Evolutionary conservation across 2,797 vertebrate genomes (phyloP), one percentile per base, ranked within the genome.

Genomic region (Xiphorhynchus erythropygius): DNA sequence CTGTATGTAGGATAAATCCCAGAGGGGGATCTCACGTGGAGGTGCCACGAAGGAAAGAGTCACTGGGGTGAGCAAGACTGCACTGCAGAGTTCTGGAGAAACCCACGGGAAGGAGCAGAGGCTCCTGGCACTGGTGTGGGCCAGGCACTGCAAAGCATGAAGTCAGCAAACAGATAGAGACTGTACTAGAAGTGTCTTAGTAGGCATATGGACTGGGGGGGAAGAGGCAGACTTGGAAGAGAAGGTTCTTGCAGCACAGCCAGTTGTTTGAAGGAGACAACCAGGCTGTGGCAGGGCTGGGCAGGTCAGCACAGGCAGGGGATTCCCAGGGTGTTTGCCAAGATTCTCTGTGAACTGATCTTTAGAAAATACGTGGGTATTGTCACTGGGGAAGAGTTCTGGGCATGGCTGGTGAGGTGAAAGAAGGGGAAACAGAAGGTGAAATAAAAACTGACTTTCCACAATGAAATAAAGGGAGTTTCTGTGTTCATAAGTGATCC

Each of bases 281-380:
- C 7, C 59, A 37, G 71, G 33, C 68, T 32, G 1, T 18, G 13
- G 42, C 46, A 28, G 60, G 59, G 42, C 59, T 67, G 62, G n/a
- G 4, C 47, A 64, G 53, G 7, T 3, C 63, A 2, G 0, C 7
- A 8, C 0, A 1, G 57, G 46, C 56, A 5, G 35, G 74, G 47
- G 17, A 2, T 78, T 78, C 41, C 27, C 28, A 23, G 74, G 32
- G 19, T 4, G 70, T 63, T 41, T 37, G 57, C 18, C 46, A 22
- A 18, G 42, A 37, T 25, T 69, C 42, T 50, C 69, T 22, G 4
- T 4, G 21, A 55, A 11, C 35, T 57, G 53, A 27, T 79, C 47
- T 50, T 30, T 9, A 41, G 23, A 5, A 15, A 53, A 67, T 57
- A 18, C 10, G 22, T 35, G 22, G 11, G 53, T 77, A 11, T 53